Percentiles rank a stretch among this genome's conserved stretches.
Evolutionary conservation across 2,888 invertebrate genomes (phyloP).

Genomic region (Camponotus fellah): DNA sequence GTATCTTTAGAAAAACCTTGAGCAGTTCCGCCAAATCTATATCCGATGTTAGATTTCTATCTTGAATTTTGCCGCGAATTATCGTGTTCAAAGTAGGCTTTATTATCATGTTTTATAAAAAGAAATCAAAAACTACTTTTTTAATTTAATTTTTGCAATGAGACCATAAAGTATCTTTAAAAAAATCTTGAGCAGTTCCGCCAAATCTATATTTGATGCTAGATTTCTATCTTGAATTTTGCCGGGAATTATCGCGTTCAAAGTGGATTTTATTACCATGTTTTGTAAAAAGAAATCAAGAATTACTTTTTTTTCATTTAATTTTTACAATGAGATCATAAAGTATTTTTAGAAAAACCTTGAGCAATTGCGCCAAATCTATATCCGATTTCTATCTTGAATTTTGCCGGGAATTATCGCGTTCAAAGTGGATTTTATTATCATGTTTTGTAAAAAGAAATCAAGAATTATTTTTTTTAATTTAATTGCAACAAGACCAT

Average conservation of each 20-base stretch:
- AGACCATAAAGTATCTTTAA: neutral
- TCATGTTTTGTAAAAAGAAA: neutral
- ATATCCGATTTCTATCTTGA: no score
- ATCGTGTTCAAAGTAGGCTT: no score
- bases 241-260: no score
- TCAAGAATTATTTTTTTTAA: slow-evolving; percentile 29
- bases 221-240: slow-evolving; percentile 13
- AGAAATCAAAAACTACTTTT: slow-evolving; percentile 17
- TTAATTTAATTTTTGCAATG: neutral
- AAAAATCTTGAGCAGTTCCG: neutral
- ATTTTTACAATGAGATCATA: no score
- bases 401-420: no score
- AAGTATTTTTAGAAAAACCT: no score
- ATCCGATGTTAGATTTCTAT: slow-evolving; percentile 39
- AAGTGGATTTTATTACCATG: neutral
- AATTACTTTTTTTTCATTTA: slow-evolving; percentile 9
- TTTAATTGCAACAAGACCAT: neutral
- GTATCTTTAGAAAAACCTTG: neutral
- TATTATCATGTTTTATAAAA: neutral
- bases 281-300: neutral
- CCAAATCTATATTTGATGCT: slow-evolving; percentile 39
- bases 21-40: slow-evolving; percentile 23
- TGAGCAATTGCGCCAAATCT: no score
- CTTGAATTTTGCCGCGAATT: no score
- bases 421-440: neutral